phyloP scores from a whole-genome alignment of 53 echinoderm and acorn worm genomes.

The Crossaster papposus region DNA sequence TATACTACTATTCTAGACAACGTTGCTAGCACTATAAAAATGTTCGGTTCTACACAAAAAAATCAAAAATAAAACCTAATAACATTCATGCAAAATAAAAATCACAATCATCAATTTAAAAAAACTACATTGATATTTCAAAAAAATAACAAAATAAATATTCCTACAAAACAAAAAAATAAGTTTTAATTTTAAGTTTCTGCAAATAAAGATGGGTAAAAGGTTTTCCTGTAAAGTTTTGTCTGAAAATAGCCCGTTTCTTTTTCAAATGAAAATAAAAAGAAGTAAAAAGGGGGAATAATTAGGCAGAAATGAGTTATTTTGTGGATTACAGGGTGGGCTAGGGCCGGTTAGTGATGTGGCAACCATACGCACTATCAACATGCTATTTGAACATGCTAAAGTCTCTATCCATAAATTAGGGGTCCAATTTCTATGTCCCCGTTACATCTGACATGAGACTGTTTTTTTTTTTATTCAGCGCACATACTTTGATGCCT shows the following conservation, averaged over 20 bases:
- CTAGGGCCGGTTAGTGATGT: conserved; percentile 50
- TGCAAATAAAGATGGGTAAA: too few relatives aligned
- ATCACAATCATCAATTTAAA: neutral
- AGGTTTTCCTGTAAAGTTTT: neutral
- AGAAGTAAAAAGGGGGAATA: neutral
- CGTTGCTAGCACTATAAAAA: neutral
- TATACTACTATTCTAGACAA: neutral
- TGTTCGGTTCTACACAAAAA: neutral
- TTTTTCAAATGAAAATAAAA: too few relatives aligned
- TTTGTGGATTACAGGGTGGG: conserved; percentile 50
- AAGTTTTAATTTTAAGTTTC: too few relatives aligned
- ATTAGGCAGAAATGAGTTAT: conserved; percentile 42
- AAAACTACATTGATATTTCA: neutral
- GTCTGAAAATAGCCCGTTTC: neutral
- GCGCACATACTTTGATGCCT: too few relatives aligned
- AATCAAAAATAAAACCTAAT: neutral
- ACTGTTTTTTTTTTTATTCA: too few relatives aligned
- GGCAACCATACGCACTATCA: neutral
- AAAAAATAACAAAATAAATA: neutral
- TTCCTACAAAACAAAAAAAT: neutral
- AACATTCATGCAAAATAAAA: neutral
- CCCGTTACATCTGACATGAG: too few relatives aligned
- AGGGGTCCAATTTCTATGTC: too few relatives aligned
- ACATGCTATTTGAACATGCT: neutral
- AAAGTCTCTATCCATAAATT: too few relatives aligned